Percentiles rank a stretch among this genome's conserved stretches.
phyloP scores from a whole-genome alignment of 2,888 invertebrate species.

The Miltochrista miniata region DNA sequence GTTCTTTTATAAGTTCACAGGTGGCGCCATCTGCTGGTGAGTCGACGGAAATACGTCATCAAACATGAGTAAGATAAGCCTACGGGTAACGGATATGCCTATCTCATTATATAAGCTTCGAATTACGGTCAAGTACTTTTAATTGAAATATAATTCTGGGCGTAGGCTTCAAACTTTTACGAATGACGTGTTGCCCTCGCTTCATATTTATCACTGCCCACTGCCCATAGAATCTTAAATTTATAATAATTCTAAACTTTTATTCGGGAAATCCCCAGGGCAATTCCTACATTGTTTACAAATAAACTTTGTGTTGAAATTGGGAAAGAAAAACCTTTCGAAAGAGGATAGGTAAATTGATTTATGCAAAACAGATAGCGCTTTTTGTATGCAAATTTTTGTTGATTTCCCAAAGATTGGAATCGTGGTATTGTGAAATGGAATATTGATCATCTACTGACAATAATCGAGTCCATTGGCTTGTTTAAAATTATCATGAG shows the following conservation, averaged over 20 bases:
- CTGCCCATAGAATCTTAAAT: conserved; percentile 48
- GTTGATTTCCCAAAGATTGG: conserved; percentile 81
- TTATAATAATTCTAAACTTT: conserved; percentile 69
- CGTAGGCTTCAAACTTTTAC: conserved; percentile 26
- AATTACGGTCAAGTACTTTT: too few species aligned
- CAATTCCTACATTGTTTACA: conserved; percentile 80
- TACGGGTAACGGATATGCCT: too few species aligned
- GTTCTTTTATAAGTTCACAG: too few species aligned
- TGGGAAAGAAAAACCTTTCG: conserved; percentile 77
- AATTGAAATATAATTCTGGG: conserved; percentile 10
- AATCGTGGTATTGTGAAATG: conserved; percentile 74
- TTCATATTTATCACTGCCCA: conserved; percentile 44
- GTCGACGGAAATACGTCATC: too few species aligned
- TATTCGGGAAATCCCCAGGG: conserved; percentile 79
- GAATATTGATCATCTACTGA: conserved; percentile 66
- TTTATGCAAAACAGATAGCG: conserved; percentile 81
- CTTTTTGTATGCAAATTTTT: conserved; percentile 82
- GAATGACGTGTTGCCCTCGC: conserved; percentile 34
- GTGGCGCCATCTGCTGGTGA: too few species aligned
- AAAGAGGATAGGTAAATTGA: conserved; percentile 81
- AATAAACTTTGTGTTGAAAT: conserved; percentile 79
- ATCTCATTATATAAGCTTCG: too few species aligned
- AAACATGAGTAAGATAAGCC: too few species aligned
- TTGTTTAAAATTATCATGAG: conserved; percentile 41
- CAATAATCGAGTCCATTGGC: conserved; percentile 48